These are phyloP conservation scores for Pseudomyrmex sp. DNA, from an alignment of 1,140 invertebrate species.

Conservation along the genomic window DNA sequence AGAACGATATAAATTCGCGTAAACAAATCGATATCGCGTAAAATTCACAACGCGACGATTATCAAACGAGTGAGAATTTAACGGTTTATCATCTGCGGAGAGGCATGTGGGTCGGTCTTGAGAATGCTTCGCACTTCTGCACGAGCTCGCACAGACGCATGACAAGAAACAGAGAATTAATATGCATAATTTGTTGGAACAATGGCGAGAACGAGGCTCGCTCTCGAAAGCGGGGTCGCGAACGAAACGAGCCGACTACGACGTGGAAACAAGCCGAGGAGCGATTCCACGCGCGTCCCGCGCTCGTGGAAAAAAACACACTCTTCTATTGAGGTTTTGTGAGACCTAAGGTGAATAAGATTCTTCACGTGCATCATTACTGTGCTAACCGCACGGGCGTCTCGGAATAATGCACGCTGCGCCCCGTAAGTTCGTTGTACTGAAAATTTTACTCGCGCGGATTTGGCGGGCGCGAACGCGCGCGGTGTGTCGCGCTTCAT, in stretches of 20 bases:
- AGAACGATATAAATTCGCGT: not conserved
- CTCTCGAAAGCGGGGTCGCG: constrained; percentile 73
- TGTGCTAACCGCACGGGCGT: not conserved
- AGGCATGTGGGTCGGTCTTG: constrained; percentile 71
- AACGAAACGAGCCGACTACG: constrained; percentile 62
- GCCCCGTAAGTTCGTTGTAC: constrained; percentile 16
- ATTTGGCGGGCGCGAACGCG: constrained; percentile 9
- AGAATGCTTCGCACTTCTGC: constrained; percentile 67
- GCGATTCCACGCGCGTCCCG: constrained; percentile 16
- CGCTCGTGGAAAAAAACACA: constrained; percentile 32
- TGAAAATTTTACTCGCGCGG: constrained; percentile 27
- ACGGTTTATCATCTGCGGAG: constrained; percentile 56
- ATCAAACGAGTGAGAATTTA: constrained; percentile 30
- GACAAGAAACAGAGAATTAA: constrained; percentile 70
- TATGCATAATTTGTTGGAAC: constrained; percentile 75
- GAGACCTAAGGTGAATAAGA: constrained; percentile 20
- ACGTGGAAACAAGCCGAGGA: constrained; percentile 68
- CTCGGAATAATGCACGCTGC: not conserved
- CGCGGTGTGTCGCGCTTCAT: not conserved
- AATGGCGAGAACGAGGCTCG: constrained; percentile 75
- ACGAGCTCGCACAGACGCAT: constrained; percentile 39
- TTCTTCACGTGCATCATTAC: constrained; percentile 32
- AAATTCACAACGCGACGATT: too few species aligned
- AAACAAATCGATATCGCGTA: not conserved
- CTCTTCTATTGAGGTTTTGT: constrained; percentile 38